Conservation (phyloP, 2,888 invertebrate genomes). For the Tachina fera region DNA sequence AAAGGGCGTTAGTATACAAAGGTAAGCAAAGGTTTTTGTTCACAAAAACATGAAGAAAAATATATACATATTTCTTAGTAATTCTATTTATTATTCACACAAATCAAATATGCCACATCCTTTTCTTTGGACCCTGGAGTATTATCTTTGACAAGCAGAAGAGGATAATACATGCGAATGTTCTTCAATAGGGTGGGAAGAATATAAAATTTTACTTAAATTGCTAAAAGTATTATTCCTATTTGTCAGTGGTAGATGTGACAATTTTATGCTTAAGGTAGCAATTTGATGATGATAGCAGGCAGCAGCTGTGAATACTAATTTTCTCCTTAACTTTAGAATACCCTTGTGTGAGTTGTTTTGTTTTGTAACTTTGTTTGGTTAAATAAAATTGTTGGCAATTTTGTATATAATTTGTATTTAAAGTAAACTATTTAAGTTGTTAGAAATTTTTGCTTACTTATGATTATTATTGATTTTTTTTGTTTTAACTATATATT, state of each 20-base stretch:
- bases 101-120: constrained; percentile 59
- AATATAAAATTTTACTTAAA: not conserved
- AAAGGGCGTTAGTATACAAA: not conserved
- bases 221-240: constrained; percentile 8
- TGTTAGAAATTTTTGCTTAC: no score
- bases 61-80: no score
- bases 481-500: no score
- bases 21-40: not conserved
- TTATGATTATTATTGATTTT: no score
- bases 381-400: not conserved
- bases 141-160: not conserved
- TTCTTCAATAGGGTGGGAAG: not conserved
- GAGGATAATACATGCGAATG: not conserved
- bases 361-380: not conserved
- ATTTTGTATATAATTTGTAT: not conserved
- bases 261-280: constrained; percentile 26
- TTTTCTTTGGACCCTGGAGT: constrained; percentile 32
- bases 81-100: constrained; percentile 63
- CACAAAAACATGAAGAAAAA: no score
- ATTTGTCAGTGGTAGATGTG: not conserved
- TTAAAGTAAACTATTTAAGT: not conserved
- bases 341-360: not conserved
- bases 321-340: not conserved
- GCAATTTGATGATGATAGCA: constrained; percentile 12
- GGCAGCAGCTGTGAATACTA: constrained; percentile 48